Conservation (phyloP, 2,888 invertebrate genomes). For the Macropis europaea region DNA sequence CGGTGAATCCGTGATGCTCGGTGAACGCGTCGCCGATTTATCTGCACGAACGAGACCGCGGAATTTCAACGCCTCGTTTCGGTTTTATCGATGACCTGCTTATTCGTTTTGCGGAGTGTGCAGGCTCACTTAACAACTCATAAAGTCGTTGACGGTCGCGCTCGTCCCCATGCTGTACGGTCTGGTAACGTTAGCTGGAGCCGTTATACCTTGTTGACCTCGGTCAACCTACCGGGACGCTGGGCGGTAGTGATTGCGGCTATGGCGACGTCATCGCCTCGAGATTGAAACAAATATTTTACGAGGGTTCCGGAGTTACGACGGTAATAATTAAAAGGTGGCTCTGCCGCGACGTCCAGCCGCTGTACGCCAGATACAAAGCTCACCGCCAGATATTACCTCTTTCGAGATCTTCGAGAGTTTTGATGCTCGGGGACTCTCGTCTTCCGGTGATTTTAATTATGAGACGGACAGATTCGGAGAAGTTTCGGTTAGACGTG, state of each 20-base stretch:
- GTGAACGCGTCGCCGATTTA: conserved; percentile 61
- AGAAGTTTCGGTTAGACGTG: conserved; percentile 47
- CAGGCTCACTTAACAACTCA: conserved; percentile 71
- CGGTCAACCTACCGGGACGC: conserved; percentile 42
- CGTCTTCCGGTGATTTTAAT: conserved; percentile 55
- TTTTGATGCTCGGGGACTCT: conserved; percentile 57
- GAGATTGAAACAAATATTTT: conserved; percentile 75
- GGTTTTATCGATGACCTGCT: conserved; percentile 69
- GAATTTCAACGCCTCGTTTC: conserved; percentile 70
- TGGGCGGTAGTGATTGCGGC: conserved; percentile 33
- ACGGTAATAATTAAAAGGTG: conserved; percentile 70
- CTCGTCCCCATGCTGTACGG: conserved; percentile 29
- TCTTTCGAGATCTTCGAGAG: conserved; percentile 32
- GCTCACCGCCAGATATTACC: conserved; percentile 54
- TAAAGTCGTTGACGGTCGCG: conserved; percentile 68
- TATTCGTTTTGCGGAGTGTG: conserved; percentile 58
- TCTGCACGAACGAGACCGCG: conserved; percentile 48
- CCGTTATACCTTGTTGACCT: conserved; percentile 51
- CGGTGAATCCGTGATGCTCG: conserved; percentile 15
- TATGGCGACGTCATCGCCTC: conserved; percentile 46
- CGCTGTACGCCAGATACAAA: conserved; percentile 46
- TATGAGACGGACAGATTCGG: conserved; percentile 54
- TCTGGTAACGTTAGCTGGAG: conserved; percentile 42
- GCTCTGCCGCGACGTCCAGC: conserved; percentile 46
- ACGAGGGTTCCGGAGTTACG: conserved; percentile 64